Base-by-base conservation (phyloP, 2,797 vertebrate genomes). In the Hemibagrus guttatus region DNA sequence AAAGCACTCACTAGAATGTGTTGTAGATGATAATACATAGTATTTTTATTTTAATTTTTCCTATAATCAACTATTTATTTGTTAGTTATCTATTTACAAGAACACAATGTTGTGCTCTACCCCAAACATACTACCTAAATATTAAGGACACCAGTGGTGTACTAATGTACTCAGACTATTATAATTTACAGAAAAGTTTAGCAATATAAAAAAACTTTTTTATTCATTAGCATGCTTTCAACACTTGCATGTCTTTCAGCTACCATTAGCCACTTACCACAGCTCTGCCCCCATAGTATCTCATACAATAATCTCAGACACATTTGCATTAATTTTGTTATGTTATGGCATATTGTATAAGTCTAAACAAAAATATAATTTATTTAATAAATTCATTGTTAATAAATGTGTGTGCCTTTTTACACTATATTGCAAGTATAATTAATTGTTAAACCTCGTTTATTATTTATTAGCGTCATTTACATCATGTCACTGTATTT, bases 401-500 rank as follows among this genome's bases (percentile, higher is more conserved):
- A 75, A 16, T 54, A 75, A 75, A 52, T 49, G 71, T 14, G 4
- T 12, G 23, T 49, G 42, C 13, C 42, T 26, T 74, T 42, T 71
- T 42, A 42, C 23, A 74, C 5, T 54, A 19, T 4, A 76, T 23
- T 7, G 26, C n/a, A 17, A n/a, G 2, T 39, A 13, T 79, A 39
- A 14, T 61, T 23, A 19, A 61, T 42, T 59, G 12, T 61, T 42
- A 81, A 81, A 63, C 35, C 26, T 81, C 6, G 49, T 63, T 81
- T 6, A 21, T 64, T 64, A 49, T 58, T 63, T 71, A 58, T 71
- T 59, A 49, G 71, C 14, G 31, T 63, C 35, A 21, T 49, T 81
- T 61, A 31, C 12, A 46, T 82, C 28, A 74, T 74, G 13, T 49
- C 11, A 64, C 3, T 76, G 83, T 82, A 52, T 86, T 75, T 3